phyloP scores from a whole-genome alignment of 1,140 invertebrate species.

The Limonius californicus region DNA sequence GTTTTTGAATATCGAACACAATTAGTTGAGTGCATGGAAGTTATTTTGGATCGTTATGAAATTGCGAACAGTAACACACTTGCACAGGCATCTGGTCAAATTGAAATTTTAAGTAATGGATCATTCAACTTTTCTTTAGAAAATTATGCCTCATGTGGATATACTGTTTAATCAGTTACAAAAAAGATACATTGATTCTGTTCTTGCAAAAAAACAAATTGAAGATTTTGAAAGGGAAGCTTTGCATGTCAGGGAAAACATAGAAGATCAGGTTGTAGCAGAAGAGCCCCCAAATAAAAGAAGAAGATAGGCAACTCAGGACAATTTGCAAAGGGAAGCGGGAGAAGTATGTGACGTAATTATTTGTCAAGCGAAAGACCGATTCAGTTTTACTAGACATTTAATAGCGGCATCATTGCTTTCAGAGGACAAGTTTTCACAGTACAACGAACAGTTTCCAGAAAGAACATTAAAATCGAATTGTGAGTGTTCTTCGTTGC shows the following conservation, averaged over 20 bases:
- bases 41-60: too few species aligned
- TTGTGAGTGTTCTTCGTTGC: neutral
- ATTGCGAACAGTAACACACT: too few species aligned
- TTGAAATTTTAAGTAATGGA: too few species aligned
- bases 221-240: too few species aligned
- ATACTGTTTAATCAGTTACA: slow-evolving; percentile 29
- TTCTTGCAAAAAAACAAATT: too few species aligned
- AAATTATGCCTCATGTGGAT: slow-evolving; percentile 27
- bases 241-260: too few species aligned
- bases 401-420: neutral
- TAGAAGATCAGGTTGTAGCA: too few species aligned
- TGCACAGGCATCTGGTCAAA: too few species aligned
- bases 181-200: neutral
- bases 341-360: slow-evolving; percentile 16
- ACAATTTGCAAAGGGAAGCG: too few species aligned
- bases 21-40: too few species aligned
- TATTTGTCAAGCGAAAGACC: neutral
- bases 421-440: neutral
- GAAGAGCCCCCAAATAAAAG: too few species aligned
- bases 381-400: slow-evolving; percentile 3
- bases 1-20: slow-evolving; percentile 14
- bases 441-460: slow-evolving; percentile 4
- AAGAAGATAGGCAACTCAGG: too few species aligned
- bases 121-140: slow-evolving; percentile 26
- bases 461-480: neutral